Conservation (phyloP, 2,797 vertebrate species). For the Pachyuromys duprasi region DNA sequence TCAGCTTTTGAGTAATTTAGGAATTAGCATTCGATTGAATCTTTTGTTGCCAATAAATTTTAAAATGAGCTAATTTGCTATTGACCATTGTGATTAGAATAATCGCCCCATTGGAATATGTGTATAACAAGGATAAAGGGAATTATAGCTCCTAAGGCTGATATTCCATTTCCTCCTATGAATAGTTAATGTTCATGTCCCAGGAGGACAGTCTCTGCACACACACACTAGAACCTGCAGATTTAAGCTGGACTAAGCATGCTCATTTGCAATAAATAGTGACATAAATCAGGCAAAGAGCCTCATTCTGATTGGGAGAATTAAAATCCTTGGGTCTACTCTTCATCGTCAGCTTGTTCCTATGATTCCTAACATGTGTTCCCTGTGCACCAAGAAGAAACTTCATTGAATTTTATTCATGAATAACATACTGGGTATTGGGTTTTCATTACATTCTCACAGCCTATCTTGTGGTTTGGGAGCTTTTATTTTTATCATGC, state of each 20-base stretch:
- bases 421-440: constrained; percentile 57
- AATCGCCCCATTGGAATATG: constrained; percentile 75
- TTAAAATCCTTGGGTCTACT: constrained; percentile 47
- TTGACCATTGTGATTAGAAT: constrained; percentile 79
- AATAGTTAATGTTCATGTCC: constrained; percentile 49
- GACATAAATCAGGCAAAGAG: constrained; percentile 66
- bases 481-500: constrained; percentile 30
- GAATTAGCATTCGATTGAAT: constrained; percentile 72
- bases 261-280: constrained; percentile 58
- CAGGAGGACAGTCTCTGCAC: constrained; percentile 61
- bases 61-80: constrained; percentile 83
- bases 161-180: constrained; percentile 74
- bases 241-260: constrained; percentile 30
- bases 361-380: constrained; percentile 43
- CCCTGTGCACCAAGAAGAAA: constrained; percentile 8
- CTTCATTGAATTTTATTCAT: constrained; percentile 51
- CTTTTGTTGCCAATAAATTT: constrained; percentile 79
- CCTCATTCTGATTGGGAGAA: constrained; percentile 60
- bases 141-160: constrained; percentile 74
- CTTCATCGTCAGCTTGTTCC: constrained; percentile 23
- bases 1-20: constrained; percentile 63
- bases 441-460: constrained; percentile 56
- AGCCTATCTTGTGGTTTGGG: constrained; percentile 27
- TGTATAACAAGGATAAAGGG: constrained; percentile 79
- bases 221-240: constrained; percentile 14